These are phyloP conservation scores for Bovichtus diacanthus DNA, from an alignment of 2,797 vertebrate genomes.

Conservation along the genomic window DNA sequence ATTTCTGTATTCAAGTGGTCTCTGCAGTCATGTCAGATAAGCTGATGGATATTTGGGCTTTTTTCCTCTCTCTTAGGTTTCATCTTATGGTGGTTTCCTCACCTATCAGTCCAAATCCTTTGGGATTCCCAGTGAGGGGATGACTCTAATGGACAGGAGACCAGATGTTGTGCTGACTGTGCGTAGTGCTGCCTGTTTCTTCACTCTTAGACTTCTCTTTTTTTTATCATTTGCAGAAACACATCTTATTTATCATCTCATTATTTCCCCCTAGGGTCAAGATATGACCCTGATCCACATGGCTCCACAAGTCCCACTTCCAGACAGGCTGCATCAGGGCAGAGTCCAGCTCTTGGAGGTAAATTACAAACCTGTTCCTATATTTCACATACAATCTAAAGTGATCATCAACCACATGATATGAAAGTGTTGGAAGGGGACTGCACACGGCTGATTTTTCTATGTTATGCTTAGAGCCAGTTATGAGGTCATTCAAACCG, in stretches of 20 bases:
- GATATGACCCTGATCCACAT: slow-evolving; percentile 87
- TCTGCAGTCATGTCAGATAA: not conserved
- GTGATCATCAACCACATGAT: not conserved
- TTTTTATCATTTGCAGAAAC: not conserved
- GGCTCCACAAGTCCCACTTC: slow-evolving; percentile 84
- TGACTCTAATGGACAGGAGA: slow-evolving; percentile 87
- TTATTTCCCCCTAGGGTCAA: slow-evolving; percentile 79
- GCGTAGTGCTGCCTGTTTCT: slow-evolving; percentile 57
- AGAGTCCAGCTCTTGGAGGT: slow-evolving; percentile 92
- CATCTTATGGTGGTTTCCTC: slow-evolving; percentile 93
- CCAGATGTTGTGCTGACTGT: slow-evolving; percentile 90
- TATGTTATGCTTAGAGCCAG: not conserved
- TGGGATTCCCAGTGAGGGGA: slow-evolving; percentile 93
- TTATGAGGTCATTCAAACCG: not conserved
- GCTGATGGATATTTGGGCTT: slow-evolving; percentile 3
- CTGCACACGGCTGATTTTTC: not conserved
- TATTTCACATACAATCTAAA: not conserved
- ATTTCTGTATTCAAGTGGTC: not conserved
- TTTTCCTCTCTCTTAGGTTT: slow-evolving; percentile 84
- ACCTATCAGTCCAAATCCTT: slow-evolving; percentile 95
- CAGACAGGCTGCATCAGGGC: slow-evolving; percentile 89
- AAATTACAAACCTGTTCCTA: slow-evolving; percentile 43
- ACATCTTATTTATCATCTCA: not conserved
- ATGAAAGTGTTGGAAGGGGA: not conserved
- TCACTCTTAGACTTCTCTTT: not conserved